Base-by-base conservation (phyloP, 2,797 vertebrate genomes). In the Macropus fuliginosus region DNA sequence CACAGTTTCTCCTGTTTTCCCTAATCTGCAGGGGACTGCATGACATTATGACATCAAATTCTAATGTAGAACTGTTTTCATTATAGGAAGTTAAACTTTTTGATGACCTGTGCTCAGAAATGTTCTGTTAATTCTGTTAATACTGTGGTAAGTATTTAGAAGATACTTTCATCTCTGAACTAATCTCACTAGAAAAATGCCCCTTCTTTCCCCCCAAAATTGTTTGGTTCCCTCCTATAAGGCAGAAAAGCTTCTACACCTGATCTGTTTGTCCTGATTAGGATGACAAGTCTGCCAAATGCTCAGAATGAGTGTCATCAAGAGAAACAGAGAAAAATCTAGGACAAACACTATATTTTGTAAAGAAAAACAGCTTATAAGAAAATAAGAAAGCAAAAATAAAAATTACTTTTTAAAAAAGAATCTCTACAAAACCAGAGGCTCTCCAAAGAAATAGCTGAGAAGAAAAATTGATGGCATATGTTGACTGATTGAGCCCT, bases 261-360 rank as follows among this genome's bases (percentile, higher is more conserved):
- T 96, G 96, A 94, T 97, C 96, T 94, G n/a, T 98, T 97, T 98
- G 96, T 59, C 97, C 96, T 97, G 97, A 98, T 97, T 98, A 97
- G 96, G 95, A 96, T 94, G 16, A 91, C 12, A 57, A 97, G 96
- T 95, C 90, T 98, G 97, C 97, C 98, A 98, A 95, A 97, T 97
- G 95, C 91, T 95, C 92, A 98, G 94, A 97, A 91, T 91, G 96
- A 96, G 96, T 97, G 92, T 92, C 94, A 97, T 96, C 97, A 96
- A 94, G 55, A 97, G 96, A 96, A 97, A 97, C 96, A 95, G 95
- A 97, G 81, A 95, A 95, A 74, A 98, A 98, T 98, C 97, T 98
- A 98, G 98, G 98, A 93, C 98, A 98, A 57, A 97, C 54, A 95
- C 94, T 98, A 92, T 96, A 97, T 96, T 97, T 95, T 94, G 62